phyloP scores from a whole-genome alignment of 2,797 vertebrate genomes.

The Thunnus albacares region DNA sequence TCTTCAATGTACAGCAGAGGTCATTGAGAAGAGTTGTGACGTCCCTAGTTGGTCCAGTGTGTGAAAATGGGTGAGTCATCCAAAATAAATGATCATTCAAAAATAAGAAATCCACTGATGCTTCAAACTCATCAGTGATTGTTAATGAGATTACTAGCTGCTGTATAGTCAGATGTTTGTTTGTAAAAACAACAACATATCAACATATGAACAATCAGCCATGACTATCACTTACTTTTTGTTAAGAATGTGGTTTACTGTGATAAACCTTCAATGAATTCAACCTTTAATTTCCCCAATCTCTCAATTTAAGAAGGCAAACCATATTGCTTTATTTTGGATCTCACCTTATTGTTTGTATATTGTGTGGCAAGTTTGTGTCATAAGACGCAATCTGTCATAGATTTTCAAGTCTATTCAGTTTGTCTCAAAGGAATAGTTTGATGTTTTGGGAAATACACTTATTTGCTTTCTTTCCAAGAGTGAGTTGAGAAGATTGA shows the following conservation, averaged over 20 bases:
- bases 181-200: neutral
- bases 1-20: slow-evolving; percentile 29
- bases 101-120: neutral
- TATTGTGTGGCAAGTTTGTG: neutral
- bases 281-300: neutral
- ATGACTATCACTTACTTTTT: neutral
- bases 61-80: neutral
- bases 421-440: neutral
- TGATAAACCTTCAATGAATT: neutral
- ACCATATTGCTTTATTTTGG: neutral
- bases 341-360: slow-evolving; percentile 2
- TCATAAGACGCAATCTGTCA: neutral
- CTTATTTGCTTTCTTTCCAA: too few species aligned
- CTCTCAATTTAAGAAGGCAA: neutral
- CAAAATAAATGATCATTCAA: slow-evolving; percentile 18
- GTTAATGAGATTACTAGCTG: neutral
- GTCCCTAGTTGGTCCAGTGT: slow-evolving; percentile 18
- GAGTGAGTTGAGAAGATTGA: too few species aligned
- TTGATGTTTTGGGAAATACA: too few species aligned
- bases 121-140: slow-evolving; percentile 3
- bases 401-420: neutral
- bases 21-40: slow-evolving; percentile 29
- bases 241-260: neutral
- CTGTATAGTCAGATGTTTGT: slow-evolving; percentile 1
- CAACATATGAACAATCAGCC: neutral